Conservation (phyloP, 1,140 invertebrate species). For the Homarus americanus region DNA sequence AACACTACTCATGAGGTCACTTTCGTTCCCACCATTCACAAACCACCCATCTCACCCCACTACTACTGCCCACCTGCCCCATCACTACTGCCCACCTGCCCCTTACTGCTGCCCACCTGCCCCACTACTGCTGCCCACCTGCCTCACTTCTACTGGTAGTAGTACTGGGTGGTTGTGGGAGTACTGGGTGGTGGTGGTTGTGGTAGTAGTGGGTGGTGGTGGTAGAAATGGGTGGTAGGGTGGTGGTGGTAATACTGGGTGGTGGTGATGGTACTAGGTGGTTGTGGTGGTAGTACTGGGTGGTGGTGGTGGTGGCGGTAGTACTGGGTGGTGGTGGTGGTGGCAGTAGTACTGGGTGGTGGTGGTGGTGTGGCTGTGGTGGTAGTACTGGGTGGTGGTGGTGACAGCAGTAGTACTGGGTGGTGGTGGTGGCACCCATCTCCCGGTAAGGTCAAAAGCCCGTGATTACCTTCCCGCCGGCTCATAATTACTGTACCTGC, state of each 20-base stretch:
- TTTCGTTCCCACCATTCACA: not conserved
- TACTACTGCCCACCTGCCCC: not conserved
- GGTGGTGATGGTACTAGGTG: no score
- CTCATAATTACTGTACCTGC: not conserved
- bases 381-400: no score
- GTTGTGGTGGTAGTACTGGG: no score
- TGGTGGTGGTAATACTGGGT: no score
- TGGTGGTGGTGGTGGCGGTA: no score
- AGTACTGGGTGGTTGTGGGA: no score
- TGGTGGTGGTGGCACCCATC: not conserved
- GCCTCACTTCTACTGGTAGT: not conserved
- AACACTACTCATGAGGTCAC: not conserved
- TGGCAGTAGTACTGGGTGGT: no score
- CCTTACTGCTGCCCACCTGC: not conserved
- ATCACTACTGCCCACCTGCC: not conserved
- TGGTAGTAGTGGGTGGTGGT: no score
- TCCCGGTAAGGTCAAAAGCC: slow-evolving; percentile 19
- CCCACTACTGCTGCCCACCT: not conserved
- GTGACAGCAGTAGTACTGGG: not conserved
- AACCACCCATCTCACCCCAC: not conserved
- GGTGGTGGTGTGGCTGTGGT: no score
- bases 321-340: no score
- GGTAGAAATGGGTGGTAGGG: no score
- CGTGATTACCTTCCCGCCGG: not conserved
- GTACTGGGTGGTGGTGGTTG: no score